These are phyloP conservation scores for Nasonia vitripennis DNA, from an alignment of 1,140 invertebrate species.

Conservation along the genomic window DNA sequence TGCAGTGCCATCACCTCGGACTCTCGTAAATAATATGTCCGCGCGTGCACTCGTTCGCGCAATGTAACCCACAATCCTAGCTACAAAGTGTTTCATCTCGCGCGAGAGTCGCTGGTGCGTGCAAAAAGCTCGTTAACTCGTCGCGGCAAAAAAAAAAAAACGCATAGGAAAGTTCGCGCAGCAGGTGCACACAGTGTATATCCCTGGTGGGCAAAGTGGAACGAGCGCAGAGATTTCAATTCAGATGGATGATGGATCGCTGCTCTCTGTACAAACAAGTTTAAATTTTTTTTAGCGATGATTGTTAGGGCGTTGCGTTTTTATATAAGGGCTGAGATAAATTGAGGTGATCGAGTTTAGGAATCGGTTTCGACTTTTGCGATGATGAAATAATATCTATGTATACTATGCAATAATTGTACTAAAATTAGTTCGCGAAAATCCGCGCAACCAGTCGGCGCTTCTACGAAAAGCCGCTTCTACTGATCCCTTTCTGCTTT, in stretches of 20 bases:
- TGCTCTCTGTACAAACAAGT: neutral
- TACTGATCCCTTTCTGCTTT: neutral
- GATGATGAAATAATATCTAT: too few species aligned
- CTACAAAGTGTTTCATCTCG: neutral
- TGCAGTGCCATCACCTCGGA: neutral
- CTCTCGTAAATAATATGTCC: neutral
- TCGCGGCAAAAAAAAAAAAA: neutral
- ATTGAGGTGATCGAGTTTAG: neutral
- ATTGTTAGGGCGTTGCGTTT: neutral
- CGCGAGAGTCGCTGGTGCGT: neutral
- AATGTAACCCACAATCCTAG: neutral
- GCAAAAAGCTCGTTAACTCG: slow-evolving; percentile 11
- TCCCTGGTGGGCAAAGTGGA: neutral
- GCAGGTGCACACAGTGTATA: neutral
- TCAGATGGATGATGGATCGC: slow-evolving; percentile 9
- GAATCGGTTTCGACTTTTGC: too few species aligned
- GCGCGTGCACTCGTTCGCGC: too few species aligned
- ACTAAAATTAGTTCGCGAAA: neutral
- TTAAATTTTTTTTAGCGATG: neutral
- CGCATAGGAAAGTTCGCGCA: slow-evolving; percentile 19
- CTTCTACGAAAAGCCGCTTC: neutral
- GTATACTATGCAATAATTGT: neutral
- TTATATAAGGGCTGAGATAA: neutral
- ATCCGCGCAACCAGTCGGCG: neutral
- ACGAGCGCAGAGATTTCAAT: slow-evolving; percentile 26